Evolutionary conservation across 2,113 vertebrate species (phyloP), one percentile per base, ranked within the genome.

Genomic region (Crotalus helleri): DNA sequence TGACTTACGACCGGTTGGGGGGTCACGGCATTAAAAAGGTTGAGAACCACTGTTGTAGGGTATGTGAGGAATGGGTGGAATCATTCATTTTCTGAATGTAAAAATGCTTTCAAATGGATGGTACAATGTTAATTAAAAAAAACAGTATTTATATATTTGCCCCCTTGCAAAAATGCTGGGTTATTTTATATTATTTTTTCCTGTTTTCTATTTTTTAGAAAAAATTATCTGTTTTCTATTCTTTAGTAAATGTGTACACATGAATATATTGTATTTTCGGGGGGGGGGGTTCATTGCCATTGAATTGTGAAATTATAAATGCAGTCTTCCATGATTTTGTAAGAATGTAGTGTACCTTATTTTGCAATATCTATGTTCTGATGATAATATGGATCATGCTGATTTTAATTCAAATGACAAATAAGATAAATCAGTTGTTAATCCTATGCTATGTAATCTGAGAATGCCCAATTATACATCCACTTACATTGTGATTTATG

Each of bases 191-290:
- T 57, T 51, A 49, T 57, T 57, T 57, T 91, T 24, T 57, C n/a
- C 90, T 85, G 33, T 86, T 17, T 86, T 58, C 21, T 13, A 9
- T 86, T 91, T 39, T 54, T 39, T 91, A 24, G 21, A 64, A 85
- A 39, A 85, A 59, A 39, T 39, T 39, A 39, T 44, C 85, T 87
- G 91, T 85, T 92, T 92, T 87, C 33, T 88, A 74, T 89, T 92
- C 33, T 81, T 44, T 24, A 57, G 24, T 55, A 81, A 88, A 81
- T 44, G 51, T 89, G 26, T 57, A 46, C 55, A 57, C 59, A 92
- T n/a, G 33, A 89, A 74, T 55, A 26, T 26, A 26, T 89, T 81
- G 33, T 51, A 92, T 55, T 74, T 74, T 61, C 29, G 11, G 49
- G 15, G 51, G 23, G 17, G 5, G 51, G 39, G 39, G 33, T 55